Conservation (phyloP, 2,888 invertebrate species). For the Spatulosminthurus flaviceps region DNA sequence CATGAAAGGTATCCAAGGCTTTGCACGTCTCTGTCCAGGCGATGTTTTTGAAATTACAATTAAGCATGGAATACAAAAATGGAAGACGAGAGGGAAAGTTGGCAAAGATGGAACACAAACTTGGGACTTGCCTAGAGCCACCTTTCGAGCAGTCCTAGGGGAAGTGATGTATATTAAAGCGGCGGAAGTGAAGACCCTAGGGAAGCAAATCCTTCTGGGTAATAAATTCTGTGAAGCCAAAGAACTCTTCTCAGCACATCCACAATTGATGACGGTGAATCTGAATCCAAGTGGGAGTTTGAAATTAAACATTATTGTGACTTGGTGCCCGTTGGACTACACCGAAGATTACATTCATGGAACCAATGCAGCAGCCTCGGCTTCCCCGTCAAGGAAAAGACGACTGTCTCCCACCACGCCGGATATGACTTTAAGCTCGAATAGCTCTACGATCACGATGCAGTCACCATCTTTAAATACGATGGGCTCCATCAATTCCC, state of each 20-base stretch:
- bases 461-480: conserved; percentile 25
- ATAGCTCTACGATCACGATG: conserved; percentile 30
- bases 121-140: conserved; percentile 67
- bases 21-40: conserved; percentile 71
- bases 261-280: conserved; percentile 71
- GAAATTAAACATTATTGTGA: conserved; percentile 70
- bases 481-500: conserved; percentile 38
- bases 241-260: conserved; percentile 70
- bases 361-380: conserved; percentile 16
- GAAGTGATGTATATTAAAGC: conserved; percentile 70
- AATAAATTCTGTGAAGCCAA: conserved; percentile 71
- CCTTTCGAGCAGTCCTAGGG: conserved; percentile 68
- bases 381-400: conserved; percentile 55
- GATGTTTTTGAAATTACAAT: conserved; percentile 71
- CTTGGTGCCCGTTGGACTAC: conserved; percentile 67
- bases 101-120: conserved; percentile 68
- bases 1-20: conserved; percentile 71
- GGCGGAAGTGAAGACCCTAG: conserved; percentile 64
- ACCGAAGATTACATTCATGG: conserved; percentile 31
- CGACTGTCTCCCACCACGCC: conserved; percentile 52
- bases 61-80: conserved; percentile 70
- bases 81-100: conserved; percentile 70
- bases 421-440: conserved; percentile 35
- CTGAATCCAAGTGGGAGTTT: conserved; percentile 71
- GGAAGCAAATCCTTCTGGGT: conserved; percentile 67